Conservation (phyloP, 2,888 invertebrate species). For the Spodoptera littoralis region DNA sequence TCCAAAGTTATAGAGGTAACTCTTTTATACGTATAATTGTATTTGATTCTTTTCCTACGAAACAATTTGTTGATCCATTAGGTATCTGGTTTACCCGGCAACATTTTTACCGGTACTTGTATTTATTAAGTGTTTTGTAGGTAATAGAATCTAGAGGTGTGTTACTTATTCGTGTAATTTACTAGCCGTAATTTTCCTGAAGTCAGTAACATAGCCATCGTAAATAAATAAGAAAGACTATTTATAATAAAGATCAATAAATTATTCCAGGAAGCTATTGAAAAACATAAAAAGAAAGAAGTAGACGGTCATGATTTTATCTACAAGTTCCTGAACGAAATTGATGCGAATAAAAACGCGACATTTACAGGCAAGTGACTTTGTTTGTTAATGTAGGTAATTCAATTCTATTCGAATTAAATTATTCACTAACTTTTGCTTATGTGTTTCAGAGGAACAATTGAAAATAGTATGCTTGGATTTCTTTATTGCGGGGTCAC, state of each 20-base stretch:
- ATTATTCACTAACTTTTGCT: slow-evolving; percentile 4
- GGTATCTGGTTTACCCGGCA: background rate
- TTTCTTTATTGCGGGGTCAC: slow-evolving; percentile 92
- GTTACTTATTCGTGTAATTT: too few relatives aligned
- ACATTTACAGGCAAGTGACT: slow-evolving; percentile 72
- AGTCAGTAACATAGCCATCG: too few relatives aligned
- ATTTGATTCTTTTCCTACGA: background rate
- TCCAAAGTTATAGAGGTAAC: slow-evolving; percentile 86
- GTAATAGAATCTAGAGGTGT: too few relatives aligned
- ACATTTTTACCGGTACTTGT: too few relatives aligned
- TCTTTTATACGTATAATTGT: too few relatives aligned
- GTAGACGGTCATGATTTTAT: slow-evolving; percentile 87
- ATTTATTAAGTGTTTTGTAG: too few relatives aligned
- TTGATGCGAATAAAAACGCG: slow-evolving; percentile 75
- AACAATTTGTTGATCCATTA: background rate
- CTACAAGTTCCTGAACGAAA: slow-evolving; percentile 90
- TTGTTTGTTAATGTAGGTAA: slow-evolving; percentile 4
- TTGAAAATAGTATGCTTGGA: slow-evolving; percentile 89
- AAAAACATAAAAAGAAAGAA: slow-evolving; percentile 83
- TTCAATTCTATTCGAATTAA: background rate
- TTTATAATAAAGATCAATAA: too few relatives aligned
- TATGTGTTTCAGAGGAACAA: slow-evolving; percentile 77
- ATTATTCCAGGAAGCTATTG: slow-evolving; percentile 82
- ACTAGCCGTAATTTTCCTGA: too few relatives aligned
- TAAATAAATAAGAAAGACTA: too few relatives aligned